Percentiles rank a stretch among this genome's conserved stretches.
Evolutionary conservation across 2,888 invertebrate species (phyloP).

Genomic region (Cephus sareptanus): DNA sequence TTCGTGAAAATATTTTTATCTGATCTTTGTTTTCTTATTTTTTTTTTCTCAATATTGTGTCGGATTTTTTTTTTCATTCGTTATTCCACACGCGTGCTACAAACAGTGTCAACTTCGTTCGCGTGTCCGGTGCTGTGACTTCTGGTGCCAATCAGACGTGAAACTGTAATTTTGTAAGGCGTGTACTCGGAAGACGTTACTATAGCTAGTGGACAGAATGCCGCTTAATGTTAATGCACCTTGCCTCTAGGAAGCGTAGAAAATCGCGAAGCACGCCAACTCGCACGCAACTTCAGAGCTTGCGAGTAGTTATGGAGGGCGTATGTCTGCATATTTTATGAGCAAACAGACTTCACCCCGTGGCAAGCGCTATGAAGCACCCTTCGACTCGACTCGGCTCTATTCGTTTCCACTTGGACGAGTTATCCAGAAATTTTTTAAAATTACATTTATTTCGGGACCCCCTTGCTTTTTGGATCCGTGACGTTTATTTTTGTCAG

Average conservation of each 20-base stretch:
- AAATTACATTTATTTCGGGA: background rate
- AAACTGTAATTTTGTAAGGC: background rate
- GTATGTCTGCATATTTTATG: conserved; percentile 63
- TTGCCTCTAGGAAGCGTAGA: conserved; percentile 38
- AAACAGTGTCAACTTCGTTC: background rate
- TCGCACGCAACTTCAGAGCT: conserved; percentile 56
- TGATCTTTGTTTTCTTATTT: background rate
- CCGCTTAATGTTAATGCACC: background rate
- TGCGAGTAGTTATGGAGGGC: conserved; percentile 56
- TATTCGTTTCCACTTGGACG: background rate
- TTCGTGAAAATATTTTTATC: background rate
- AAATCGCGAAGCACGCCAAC: conserved; percentile 50
- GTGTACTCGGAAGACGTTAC: background rate
- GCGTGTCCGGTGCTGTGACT: background rate
- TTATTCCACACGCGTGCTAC: background rate
- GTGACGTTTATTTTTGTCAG: background rate
- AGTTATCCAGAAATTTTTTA: background rate
- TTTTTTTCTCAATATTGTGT: background rate
- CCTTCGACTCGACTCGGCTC: conserved; percentile 10
- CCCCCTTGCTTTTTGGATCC: background rate
- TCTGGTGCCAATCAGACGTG: background rate
- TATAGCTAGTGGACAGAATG: background rate
- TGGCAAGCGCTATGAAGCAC: conserved; percentile 14
- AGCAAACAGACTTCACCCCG: conserved; percentile 59
- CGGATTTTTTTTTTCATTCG: background rate